These are phyloP conservation scores for Pomatostomus ruficeps DNA, from an alignment of 2,113 vertebrate species.

Conservation along the genomic window DNA sequence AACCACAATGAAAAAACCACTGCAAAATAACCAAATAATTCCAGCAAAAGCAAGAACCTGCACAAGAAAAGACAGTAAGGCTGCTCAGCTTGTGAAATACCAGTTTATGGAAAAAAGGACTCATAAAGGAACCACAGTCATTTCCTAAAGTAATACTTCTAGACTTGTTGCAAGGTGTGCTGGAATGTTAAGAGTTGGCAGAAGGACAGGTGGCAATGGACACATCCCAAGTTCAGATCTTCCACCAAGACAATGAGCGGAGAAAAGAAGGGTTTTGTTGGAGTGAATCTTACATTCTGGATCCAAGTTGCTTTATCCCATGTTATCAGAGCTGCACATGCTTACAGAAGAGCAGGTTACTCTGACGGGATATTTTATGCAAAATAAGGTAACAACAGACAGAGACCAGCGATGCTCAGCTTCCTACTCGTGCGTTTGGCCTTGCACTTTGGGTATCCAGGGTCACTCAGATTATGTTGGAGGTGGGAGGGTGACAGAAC, in stretches of 20 bases:
- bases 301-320: neutral
- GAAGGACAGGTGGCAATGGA: neutral
- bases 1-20: neutral
- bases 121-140: neutral
- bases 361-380: neutral
- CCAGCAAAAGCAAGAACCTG: neutral
- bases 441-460: neutral
- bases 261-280: neutral
- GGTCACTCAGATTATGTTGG: neutral
- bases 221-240: neutral
- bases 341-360: neutral
- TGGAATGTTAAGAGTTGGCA: constrained; percentile 14
- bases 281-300: neutral
- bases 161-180: constrained; percentile 30
- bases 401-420: neutral
- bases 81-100: neutral
- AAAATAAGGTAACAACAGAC: neutral
- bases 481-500: neutral
- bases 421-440: accelerated
- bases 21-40: neutral
- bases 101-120: constrained; percentile 1
- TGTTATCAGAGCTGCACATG: neutral
- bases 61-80: neutral
- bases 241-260: neutral
- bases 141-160: constrained; percentile 26